phyloP scores from a whole-genome alignment of 2,113 vertebrate species.

The Tor tambroides region DNA sequence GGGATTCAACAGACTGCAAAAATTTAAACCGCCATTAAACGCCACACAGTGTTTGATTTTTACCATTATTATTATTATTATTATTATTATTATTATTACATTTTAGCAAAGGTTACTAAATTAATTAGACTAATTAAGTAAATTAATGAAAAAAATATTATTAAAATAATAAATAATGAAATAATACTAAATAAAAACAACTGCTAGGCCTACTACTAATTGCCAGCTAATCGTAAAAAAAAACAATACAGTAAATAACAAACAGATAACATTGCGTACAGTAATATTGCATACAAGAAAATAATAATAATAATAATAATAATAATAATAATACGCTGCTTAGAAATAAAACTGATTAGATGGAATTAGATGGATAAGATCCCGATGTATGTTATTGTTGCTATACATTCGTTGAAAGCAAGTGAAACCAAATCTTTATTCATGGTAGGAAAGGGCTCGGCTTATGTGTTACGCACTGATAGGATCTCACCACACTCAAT shows the following conservation, averaged over 20 bases:
- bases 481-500: constrained; percentile 76
- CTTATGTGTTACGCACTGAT: constrained; percentile 77
- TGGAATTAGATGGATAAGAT: constrained; percentile 2
- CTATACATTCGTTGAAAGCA: constrained; percentile 53
- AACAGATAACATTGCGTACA: not conserved
- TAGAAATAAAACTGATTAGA: constrained; percentile 23
- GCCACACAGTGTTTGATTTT: not conserved
- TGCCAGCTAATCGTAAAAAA: not conserved
- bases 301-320: not conserved
- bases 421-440: constrained; percentile 78
- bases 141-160: too few species aligned
- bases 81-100: too few species aligned
- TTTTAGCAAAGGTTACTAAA: not conserved
- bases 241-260: not conserved
- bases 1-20: not conserved
- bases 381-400: not conserved
- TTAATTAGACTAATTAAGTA: not conserved
- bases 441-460: constrained; percentile 72
- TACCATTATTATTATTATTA: not conserved
- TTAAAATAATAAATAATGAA: not conserved
- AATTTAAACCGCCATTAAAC: not conserved
- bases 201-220: too few species aligned
- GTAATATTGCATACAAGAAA: too few species aligned
- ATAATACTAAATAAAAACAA: too few species aligned
- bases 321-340: not conserved